Percentiles rank a stretch among this genome's conserved stretches.
Conservation (phyloP, 2,888 invertebrate species). For the Malachius bipustulatus region DNA sequence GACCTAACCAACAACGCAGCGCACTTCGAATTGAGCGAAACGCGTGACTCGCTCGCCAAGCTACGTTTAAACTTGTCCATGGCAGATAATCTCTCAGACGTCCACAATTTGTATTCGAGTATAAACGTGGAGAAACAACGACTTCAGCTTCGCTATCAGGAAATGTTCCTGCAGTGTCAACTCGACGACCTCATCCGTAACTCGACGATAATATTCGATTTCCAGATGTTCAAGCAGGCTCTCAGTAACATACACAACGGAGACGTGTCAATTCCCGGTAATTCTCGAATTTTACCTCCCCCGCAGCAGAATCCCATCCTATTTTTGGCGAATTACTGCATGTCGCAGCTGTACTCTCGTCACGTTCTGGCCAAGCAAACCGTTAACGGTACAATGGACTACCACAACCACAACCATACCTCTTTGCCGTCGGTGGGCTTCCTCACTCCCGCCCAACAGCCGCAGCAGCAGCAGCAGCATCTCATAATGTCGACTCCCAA, state of each 20-base stretch:
- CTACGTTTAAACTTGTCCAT: slow-evolving; percentile 48
- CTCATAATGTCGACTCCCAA: slow-evolving; percentile 33
- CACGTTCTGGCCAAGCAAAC: slow-evolving; percentile 49
- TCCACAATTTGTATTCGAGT: slow-evolving; percentile 48
- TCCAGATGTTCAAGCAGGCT: slow-evolving; percentile 53
- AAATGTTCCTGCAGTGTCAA: slow-evolving; percentile 60
- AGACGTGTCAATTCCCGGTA: slow-evolving; percentile 38
- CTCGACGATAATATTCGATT: slow-evolving; percentile 53
- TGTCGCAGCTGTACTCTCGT: slow-evolving; percentile 58
- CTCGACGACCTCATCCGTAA: slow-evolving; percentile 57
- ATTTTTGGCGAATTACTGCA: slow-evolving; percentile 65
- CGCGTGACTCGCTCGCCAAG: slow-evolving; percentile 49
- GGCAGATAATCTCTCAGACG: slow-evolving; percentile 47
- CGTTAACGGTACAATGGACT: slow-evolving; percentile 38
- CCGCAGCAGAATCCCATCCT: slow-evolving; percentile 55
- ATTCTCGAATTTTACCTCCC: slow-evolving; percentile 29
- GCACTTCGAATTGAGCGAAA: slow-evolving; percentile 53
- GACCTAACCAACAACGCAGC: slow-evolving; percentile 58
- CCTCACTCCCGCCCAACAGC: slow-evolving; percentile 27
- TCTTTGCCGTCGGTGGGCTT: slow-evolving; percentile 31
- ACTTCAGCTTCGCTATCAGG: slow-evolving; percentile 54
- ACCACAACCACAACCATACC: slow-evolving; percentile 37
- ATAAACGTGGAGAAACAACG: slow-evolving; percentile 54
- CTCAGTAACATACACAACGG: slow-evolving; percentile 50
- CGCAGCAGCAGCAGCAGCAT: slow-evolving; percentile 23